Evolutionary conservation across 2,113 vertebrate species (phyloP).

Genomic region (Emydura subglobosa): DNA sequence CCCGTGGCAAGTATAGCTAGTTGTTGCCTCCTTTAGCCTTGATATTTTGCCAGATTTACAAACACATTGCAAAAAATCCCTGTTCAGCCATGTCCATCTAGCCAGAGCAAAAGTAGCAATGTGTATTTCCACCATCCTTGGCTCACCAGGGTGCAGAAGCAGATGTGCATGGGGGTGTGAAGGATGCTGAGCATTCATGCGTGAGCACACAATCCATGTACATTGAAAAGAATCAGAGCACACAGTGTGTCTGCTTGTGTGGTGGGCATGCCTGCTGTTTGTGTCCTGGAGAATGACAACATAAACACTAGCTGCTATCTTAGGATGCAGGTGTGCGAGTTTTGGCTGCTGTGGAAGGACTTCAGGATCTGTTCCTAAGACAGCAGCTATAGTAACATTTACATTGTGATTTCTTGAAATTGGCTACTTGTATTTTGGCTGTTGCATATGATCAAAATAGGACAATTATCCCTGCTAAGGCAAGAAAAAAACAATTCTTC

Average conservation of each 20-base stretch:
- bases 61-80: conserved; percentile 65
- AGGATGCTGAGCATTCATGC: background rate
- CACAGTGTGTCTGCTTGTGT: background rate
- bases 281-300: background rate
- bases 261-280: background rate
- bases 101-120: conserved; percentile 20
- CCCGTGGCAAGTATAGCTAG: conserved; percentile 28
- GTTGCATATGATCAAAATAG: conserved; percentile 55
- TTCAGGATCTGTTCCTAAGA: background rate
- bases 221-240: conserved; percentile 11
- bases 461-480: conserved; percentile 36
- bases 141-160: conserved; percentile 25
- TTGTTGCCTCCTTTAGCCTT: conserved; percentile 68
- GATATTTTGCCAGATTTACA: conserved; percentile 56
- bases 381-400: conserved; percentile 27
- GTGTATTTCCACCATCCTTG: conserved; percentile 37
- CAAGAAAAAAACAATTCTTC: conserved; percentile 41
- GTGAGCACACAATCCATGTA: background rate
- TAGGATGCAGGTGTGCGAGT: conserved; percentile 17
- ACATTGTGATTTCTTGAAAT: conserved; percentile 41
- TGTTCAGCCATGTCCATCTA: background rate
- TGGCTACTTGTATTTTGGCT: conserved; percentile 18
- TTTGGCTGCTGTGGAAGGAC: background rate
- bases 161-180: background rate
- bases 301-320: background rate